Base-by-base conservation (phyloP, 2,888 invertebrate species). In the Noctua janthe region DNA sequence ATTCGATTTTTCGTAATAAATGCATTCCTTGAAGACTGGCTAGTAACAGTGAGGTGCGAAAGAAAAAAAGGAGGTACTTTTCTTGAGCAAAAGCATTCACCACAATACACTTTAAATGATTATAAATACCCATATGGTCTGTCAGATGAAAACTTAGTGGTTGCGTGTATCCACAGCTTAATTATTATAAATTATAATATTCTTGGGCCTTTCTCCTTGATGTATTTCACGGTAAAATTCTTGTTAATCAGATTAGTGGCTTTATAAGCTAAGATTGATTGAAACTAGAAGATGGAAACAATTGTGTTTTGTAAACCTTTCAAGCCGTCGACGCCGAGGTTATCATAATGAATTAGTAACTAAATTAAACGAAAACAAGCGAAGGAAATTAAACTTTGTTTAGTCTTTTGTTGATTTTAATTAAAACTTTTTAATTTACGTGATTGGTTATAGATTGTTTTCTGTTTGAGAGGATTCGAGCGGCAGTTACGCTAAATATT, bases 281-380 rank as follows among this genome's bases (percentile, higher is more conserved):
- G 85, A 49, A 81, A 77, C 78, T 83, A 83, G 74, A 74, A 79
- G 47, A 83, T 84, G 72, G 81, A 67, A 84, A 75, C 74, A 74
- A 76, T 78, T n/a, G 51, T 78, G 80, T 85, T 82, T 79, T 74
- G 73, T 72, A 81, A 85, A 76, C 54, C 74, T 75, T 20, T 59
- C 70, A n/a, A 81, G 76, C 69, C 69, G 35, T 66, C 54, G 69
- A 47, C 64, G 59, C 59, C 74, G 80, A 79, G 85, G 80, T 76
- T 83, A 87, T 83, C 43, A 79, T 81, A 83, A 87, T 85, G 73
- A 85, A 87, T 85, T 62, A 79, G 29, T 79, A 79, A 74, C 66
- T 35, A 79, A 84, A 86, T 84, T 82, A 76, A 87, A 87, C 67
- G 81, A 86, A 85, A 85, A 83, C 78, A 85, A 83, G 69, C 49